Evolutionary conservation across 2,113 vertebrate genomes (phyloP).

Genomic region (Triplophysa dalaica): DNA sequence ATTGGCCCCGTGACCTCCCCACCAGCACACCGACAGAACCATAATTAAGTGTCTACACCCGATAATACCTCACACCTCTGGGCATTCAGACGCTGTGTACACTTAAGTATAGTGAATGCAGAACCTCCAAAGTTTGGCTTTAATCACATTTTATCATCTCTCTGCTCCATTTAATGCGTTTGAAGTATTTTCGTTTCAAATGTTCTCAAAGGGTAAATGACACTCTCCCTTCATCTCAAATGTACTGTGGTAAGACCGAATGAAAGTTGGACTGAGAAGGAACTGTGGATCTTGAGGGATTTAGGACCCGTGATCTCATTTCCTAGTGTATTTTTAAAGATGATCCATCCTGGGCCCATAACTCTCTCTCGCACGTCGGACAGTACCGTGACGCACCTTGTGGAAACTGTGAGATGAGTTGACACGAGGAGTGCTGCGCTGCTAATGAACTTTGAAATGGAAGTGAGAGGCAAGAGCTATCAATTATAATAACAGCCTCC

Average conservation of each 20-base stretch:
- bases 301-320: constrained; percentile 37
- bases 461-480: constrained; percentile 46
- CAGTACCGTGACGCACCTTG: constrained; percentile 11
- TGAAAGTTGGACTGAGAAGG: background rate
- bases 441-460: constrained; percentile 59
- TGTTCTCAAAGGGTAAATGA: constrained; percentile 13
- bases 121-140: background rate
- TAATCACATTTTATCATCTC: background rate
- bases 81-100: background rate
- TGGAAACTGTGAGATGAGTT: constrained; percentile 40
- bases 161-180: constrained; percentile 8
- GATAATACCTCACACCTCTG: constrained; percentile 23
- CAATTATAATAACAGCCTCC: constrained; percentile 48
- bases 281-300: constrained; percentile 23
- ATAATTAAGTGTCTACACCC: constrained; percentile 50
- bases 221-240: constrained; percentile 3
- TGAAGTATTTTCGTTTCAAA: background rate
- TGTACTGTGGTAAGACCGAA: background rate
- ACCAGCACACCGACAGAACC: constrained; percentile 41
- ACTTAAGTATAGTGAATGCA: background rate
- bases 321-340: constrained; percentile 23
- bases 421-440: constrained; percentile 16
- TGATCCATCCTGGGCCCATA: constrained; percentile 42
- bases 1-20: constrained; percentile 42
- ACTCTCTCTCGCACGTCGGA: constrained; percentile 31